Evolutionary conservation across 1,140 invertebrate species (phyloP).

Genomic region (Pantala flavescens): DNA sequence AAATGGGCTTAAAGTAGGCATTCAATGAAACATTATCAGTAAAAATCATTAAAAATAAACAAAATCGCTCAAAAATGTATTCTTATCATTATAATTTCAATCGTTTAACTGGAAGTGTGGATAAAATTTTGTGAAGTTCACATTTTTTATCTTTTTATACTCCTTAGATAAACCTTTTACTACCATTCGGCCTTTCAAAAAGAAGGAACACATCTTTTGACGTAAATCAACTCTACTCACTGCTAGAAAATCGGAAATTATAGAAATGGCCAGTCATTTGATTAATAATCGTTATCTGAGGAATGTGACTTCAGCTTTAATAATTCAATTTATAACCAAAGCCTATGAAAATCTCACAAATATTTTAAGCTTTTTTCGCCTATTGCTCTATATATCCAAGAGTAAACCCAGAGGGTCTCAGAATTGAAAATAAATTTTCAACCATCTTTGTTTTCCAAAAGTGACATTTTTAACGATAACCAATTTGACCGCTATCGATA

Average conservation of each 20-base stretch:
- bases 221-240: background rate
- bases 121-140: background rate
- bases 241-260: background rate
- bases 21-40: background rate
- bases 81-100: background rate
- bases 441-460: constrained; percentile 2
- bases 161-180: background rate
- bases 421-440: constrained; percentile 2
- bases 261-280: background rate
- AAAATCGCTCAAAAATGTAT: background rate
- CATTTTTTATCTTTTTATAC: background rate
- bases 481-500: constrained; percentile 9
- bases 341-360: background rate
- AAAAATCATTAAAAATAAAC: background rate
- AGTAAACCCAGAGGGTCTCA: background rate
- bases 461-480: constrained; percentile 2
- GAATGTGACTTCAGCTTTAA: constrained; percentile 6
- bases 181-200: background rate
- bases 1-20: background rate
- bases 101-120: background rate
- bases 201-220: background rate
- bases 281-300: background rate
- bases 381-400: constrained; percentile 7
- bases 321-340: background rate
- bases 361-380: background rate